A percentile compares a stretch with the other conserved stretches of the same genome.
These are phyloP conservation scores for Hippocampus comes DNA, from an alignment of 2,113 vertebrate genomes.

Conservation along the genomic window DNA sequence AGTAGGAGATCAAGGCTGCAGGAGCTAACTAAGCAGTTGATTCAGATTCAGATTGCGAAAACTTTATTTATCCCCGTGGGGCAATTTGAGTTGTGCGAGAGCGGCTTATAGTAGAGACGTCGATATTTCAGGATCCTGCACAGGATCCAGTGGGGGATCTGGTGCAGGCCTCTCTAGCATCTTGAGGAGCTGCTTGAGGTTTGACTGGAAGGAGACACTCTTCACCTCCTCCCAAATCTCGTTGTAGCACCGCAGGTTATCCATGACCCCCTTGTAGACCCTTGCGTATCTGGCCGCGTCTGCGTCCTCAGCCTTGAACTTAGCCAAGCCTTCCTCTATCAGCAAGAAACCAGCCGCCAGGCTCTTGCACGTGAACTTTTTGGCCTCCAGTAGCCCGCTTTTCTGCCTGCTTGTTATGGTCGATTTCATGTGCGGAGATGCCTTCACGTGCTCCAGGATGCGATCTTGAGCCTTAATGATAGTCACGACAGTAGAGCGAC, in stretches of 20 bases:
- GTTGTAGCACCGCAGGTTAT: neutral
- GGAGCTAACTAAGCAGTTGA: neutral
- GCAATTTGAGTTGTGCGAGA: too few relatives aligned
- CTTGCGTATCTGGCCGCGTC: neutral
- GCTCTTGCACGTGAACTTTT: neutral
- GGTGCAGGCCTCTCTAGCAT: neutral
- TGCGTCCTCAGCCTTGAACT: neutral
- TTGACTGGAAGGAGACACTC: neutral
- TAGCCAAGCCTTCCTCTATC: neutral
- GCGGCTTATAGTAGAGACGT: too few relatives aligned
- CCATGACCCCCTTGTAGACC: neutral
- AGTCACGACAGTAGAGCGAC: neutral
- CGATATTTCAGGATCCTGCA: neutral
- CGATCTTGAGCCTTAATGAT: constrained; percentile 4
- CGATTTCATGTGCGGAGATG: neutral
- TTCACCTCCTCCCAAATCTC: neutral
- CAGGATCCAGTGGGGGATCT: neutral
- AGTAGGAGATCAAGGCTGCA: neutral
- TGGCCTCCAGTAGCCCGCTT: neutral
- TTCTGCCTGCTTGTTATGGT: neutral
- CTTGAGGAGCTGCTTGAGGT: neutral
- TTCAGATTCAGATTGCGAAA: too few relatives aligned
- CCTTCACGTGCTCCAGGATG: neutral
- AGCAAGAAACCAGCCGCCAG: neutral
- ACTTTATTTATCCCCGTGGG: too few relatives aligned